Evolutionary conservation across 2,888 invertebrate genomes (phyloP).

Genomic region (Eremobia ochroleuca): DNA sequence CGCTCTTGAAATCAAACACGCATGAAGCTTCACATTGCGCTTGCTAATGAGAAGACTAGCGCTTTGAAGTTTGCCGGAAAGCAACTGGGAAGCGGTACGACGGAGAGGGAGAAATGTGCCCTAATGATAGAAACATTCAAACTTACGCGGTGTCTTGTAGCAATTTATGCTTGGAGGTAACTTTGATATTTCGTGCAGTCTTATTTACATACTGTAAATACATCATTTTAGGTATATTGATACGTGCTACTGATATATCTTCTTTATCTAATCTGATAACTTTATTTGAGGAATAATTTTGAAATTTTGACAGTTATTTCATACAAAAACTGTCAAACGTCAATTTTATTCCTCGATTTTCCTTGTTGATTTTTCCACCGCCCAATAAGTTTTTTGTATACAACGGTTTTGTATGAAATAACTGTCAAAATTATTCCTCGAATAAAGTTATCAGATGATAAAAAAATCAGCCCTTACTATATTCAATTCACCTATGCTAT

Average conservation of each 20-base stretch:
- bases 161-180: slow-evolving; percentile 13
- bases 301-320: too few species aligned
- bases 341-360: too few species aligned
- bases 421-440: too few species aligned
- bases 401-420: too few species aligned
- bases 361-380: too few species aligned
- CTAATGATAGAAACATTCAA: slow-evolving; percentile 45
- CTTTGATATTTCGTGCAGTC: slow-evolving; percentile 24
- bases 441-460: too few species aligned
- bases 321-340: too few species aligned
- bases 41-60: slow-evolving; percentile 47
- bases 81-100: not conserved
- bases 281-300: too few species aligned
- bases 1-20: slow-evolving; percentile 37
- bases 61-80: slow-evolving; percentile 43
- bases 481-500: not conserved
- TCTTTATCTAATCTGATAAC: too few species aligned
- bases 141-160: slow-evolving; percentile 18
- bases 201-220: not conserved
- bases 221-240: not conserved
- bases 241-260: too few species aligned
- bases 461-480: not conserved
- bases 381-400: too few species aligned
- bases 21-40: slow-evolving; percentile 42
- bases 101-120: slow-evolving; percentile 38